A percentile compares a stretch with the other conserved stretches of the same genome.
Evolutionary conservation across 2,888 invertebrate genomes (phyloP).

Genomic region (Microdon myrmicae): DNA sequence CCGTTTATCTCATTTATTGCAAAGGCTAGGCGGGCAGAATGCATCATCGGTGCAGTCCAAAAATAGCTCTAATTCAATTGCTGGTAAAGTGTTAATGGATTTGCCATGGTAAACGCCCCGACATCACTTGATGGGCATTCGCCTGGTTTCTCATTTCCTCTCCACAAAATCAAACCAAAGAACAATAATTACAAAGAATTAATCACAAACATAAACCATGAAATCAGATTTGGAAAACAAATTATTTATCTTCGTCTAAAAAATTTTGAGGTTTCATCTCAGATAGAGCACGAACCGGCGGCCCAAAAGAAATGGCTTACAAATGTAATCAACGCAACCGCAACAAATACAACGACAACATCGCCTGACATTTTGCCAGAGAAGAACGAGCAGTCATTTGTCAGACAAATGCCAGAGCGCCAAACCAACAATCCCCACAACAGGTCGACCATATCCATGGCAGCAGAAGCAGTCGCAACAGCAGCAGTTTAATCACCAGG

Average conservation of each 20-base stretch:
- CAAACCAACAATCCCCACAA: slow-evolving; percentile 38
- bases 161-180: slow-evolving; percentile 6
- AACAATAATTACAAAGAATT: slow-evolving; percentile 48
- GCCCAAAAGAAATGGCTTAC: slow-evolving; percentile 25
- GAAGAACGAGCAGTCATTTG: slow-evolving; percentile 38
- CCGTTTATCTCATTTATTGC: too few relatives aligned
- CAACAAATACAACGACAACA: slow-evolving; percentile 1
- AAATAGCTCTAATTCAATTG: too few relatives aligned
- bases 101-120: slow-evolving; percentile 32
- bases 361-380: slow-evolving; percentile 31
- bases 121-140: slow-evolving; percentile 25
- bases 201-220: slow-evolving; percentile 51
- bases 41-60: too few relatives aligned
- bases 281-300: slow-evolving; percentile 26
- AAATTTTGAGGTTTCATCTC: slow-evolving; percentile 31
- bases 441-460: slow-evolving; percentile 5
- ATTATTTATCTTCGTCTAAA: slow-evolving; percentile 51
- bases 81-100: too few relatives aligned
- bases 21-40: too few relatives aligned
- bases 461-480: slow-evolving; percentile 14
- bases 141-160: slow-evolving; percentile 36
- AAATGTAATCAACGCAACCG: slow-evolving; percentile 33
- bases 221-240: slow-evolving; percentile 50
- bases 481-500: slow-evolving; percentile 36
- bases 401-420: slow-evolving; percentile 37